Base-by-base conservation (phyloP, 2,797 vertebrate genomes). In the Mastacembelus armatus region DNA sequence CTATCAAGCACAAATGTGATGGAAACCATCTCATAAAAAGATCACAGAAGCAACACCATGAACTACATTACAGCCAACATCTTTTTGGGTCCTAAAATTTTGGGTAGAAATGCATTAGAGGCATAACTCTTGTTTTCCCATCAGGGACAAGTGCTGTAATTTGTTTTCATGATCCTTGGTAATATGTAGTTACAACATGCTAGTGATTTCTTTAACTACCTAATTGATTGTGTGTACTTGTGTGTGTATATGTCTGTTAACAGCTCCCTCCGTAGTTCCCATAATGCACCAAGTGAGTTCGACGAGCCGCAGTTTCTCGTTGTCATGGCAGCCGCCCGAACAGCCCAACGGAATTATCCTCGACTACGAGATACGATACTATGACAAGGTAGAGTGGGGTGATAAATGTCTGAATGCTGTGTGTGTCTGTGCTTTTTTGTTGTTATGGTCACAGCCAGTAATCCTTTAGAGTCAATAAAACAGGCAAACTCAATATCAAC, bases 241-340 rank as follows among this genome's bases (percentile, higher is more conserved):
- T 59, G 55, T 77, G 63, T 72, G 3, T 66, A 16, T 64, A 18
- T 68, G n/a, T 68, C 26, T 81, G 74, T 80, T 30, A 29, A 75
- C 90, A 98, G 97, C 97, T 68, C 96, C 97, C 26, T 98, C 96
- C 50, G 95, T 91, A 0, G 96, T 98, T 83, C 96, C 96, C 89
- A 96, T 98, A 87, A 97, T 98, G 96, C 97, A 98, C 92, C 96
- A 98, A 91, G 96, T 98, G 87, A 96, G 96, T 74, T 96, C 97
- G 67, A 98, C 96, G 0, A 98, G 97, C 94, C 95, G 94, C 88
- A 97, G 95, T 91, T 98, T 98, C 92, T 98, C 96, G 0, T 83
- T 98, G 78, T 98, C 97, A 15, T 98, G 97, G 97, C 96, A 96
- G 7, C 96, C 96, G 64, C 97, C 97, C 0, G 97, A 98, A 74